These are phyloP conservation scores for Temnothorax curvispinosus DNA, from an alignment of 1,140 invertebrate genomes.

Conservation along the genomic window DNA sequence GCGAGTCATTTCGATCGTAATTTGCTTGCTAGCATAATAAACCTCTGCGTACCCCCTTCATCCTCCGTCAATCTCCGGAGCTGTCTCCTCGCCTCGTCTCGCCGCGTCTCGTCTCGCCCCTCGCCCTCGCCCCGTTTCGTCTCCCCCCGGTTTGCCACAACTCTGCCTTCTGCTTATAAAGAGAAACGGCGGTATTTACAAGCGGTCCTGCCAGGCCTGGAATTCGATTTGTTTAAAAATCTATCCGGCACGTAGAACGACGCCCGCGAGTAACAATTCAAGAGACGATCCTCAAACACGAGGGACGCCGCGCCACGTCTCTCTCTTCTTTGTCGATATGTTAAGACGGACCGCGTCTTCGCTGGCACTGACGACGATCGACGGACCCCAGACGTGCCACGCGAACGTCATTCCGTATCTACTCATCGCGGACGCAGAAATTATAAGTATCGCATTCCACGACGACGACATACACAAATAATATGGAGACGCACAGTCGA, in stretches of 20 bases:
- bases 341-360: conserved; percentile 32
- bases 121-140: neutral
- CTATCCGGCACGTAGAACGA: conserved; percentile 62
- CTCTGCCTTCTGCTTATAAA: conserved; percentile 33
- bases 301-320: neutral
- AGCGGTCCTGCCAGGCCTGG: conserved; percentile 73
- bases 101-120: neutral
- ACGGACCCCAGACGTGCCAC: conserved; percentile 49
- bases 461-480: conserved; percentile 48
- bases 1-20: conserved; percentile 78
- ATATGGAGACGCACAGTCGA: neutral
- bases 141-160: neutral
- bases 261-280: conserved; percentile 78
- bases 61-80: conserved; percentile 24
- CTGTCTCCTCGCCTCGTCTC: conserved; percentile 27
- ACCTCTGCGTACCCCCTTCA: conserved; percentile 57
- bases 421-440: conserved; percentile 52
- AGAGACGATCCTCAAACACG: conserved; percentile 68
- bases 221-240: conserved; percentile 83
- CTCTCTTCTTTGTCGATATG: conserved; percentile 77
- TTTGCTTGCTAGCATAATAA: conserved; percentile 80
- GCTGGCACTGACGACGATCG: conserved; percentile 61
- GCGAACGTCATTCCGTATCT: conserved; percentile 46
- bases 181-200: conserved; percentile 76
- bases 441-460: conserved; percentile 43